Conservation (phyloP, 2,888 invertebrate species). For the Trichopoda pennipes region DNA sequence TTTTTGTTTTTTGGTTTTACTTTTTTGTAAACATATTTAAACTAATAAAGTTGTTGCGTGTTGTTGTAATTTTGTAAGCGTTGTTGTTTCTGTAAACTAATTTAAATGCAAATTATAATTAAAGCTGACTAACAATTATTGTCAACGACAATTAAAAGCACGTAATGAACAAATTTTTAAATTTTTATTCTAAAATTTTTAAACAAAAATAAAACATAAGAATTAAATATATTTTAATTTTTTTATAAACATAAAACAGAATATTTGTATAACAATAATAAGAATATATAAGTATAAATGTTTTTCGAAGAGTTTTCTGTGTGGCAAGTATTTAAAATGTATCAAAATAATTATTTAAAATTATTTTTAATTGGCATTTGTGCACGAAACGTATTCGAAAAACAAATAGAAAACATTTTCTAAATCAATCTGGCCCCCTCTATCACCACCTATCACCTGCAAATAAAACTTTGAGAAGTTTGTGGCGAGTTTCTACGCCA, state of each 20-base stretch:
- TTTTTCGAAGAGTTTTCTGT: slow-evolving; percentile 16
- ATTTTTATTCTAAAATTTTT: slow-evolving; percentile 33
- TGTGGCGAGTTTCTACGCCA: too few relatives aligned
- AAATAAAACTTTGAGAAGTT: slow-evolving; percentile 15
- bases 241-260: not conserved
- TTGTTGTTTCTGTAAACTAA: slow-evolving; percentile 44
- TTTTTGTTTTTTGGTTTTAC: slow-evolving; percentile 45
- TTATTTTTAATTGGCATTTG: slow-evolving; percentile 50
- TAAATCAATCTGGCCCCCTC: too few relatives aligned
- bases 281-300: not conserved
- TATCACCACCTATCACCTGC: too few relatives aligned
- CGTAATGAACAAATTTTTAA: slow-evolving; percentile 68
- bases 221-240: not conserved
- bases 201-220: too few relatives aligned
- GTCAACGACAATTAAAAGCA: slow-evolving; percentile 70
- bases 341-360: slow-evolving; percentile 19
- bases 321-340: slow-evolving; percentile 27
- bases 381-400: slow-evolving; percentile 28
- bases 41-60: slow-evolving; percentile 25
- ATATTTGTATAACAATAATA: not conserved
- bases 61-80: slow-evolving; percentile 44
- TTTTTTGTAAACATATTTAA: too few relatives aligned
- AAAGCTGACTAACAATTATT: slow-evolving; percentile 69
- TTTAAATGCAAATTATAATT: slow-evolving; percentile 14
- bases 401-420: not conserved